These are phyloP conservation scores for Borostomias antarcticus DNA, from an alignment of 2,797 vertebrate species.

Conservation along the genomic window DNA sequence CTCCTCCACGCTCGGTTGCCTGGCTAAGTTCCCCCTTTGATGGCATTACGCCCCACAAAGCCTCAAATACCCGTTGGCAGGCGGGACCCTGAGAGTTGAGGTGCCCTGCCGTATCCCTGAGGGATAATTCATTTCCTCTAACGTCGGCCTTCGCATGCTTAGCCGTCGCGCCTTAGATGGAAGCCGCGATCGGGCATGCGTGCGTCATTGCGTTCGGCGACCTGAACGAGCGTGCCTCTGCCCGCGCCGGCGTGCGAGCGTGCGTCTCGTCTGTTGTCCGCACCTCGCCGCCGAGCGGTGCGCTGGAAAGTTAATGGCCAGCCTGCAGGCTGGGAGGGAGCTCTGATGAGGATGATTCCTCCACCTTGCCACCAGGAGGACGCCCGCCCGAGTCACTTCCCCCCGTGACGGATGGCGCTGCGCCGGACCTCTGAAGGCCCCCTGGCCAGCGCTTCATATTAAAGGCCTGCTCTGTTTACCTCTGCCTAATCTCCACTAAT, in stretches of 20 bases:
- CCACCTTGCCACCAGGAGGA: slow-evolving; percentile 73
- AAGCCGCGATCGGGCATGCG: slow-evolving; percentile 33
- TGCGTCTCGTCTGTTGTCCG: neutral
- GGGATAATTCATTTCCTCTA: slow-evolving; percentile 75
- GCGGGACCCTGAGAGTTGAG: slow-evolving; percentile 56
- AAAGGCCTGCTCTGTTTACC: slow-evolving; percentile 73
- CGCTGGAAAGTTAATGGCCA: slow-evolving; percentile 72
- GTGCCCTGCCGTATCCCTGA: slow-evolving; percentile 59
- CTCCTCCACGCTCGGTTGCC: slow-evolving; percentile 53
- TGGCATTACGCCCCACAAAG: slow-evolving; percentile 72
- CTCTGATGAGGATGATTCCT: slow-evolving; percentile 73
- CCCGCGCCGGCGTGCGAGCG: neutral
- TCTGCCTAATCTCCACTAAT: slow-evolving; percentile 71
- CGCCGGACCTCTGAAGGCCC: slow-evolving; percentile 66
- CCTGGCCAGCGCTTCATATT: slow-evolving; percentile 69
- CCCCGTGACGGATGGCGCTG: slow-evolving; percentile 69
- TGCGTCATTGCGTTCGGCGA: neutral
- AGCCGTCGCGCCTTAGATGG: slow-evolving; percentile 63
- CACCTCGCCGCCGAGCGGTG: slow-evolving; percentile 5
- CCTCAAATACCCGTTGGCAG: slow-evolving; percentile 67
- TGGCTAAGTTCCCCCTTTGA: slow-evolving; percentile 67
- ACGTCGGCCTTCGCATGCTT: slow-evolving; percentile 62
- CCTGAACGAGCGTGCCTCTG: neutral
- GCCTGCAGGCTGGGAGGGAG: slow-evolving; percentile 58
- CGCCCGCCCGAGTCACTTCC: slow-evolving; percentile 64